phyloP scores from a whole-genome alignment of 2,888 invertebrate species.

The Pherbina coryleti region DNA sequence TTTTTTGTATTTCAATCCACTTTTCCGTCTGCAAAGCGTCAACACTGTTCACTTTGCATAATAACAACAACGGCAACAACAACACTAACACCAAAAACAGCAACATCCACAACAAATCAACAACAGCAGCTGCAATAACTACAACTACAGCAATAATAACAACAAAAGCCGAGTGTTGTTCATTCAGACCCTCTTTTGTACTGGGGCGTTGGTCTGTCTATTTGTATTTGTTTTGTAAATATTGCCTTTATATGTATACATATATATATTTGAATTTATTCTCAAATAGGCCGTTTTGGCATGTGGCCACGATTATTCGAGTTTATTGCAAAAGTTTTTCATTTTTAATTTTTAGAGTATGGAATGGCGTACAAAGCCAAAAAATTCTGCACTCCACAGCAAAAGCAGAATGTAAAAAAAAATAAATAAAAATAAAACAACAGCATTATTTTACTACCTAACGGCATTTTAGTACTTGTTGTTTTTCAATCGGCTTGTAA shows the following conservation, averaged over 20 bases:
- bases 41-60: constrained; percentile 19
- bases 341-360: constrained; percentile 44
- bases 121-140: neutral
- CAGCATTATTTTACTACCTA: no score
- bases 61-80: constrained; percentile 16
- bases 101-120: neutral
- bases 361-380: neutral
- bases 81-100: neutral
- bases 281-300: neutral
- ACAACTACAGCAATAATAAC: neutral
- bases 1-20: constrained; percentile 2
- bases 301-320: constrained; percentile 5
- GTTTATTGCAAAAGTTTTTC: constrained; percentile 52
- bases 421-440: neutral
- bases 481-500: no score
- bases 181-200: neutral
- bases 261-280: no score
- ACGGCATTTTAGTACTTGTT: no score
- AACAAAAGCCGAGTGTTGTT: neutral
- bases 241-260: no score
- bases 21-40: neutral
- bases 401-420: neutral
- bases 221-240: neutral
- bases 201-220: neutral
- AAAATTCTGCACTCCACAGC: neutral